These are phyloP conservation scores for Pheosia tremula DNA, from an alignment of 2,888 invertebrate species.

Conservation along the genomic window DNA sequence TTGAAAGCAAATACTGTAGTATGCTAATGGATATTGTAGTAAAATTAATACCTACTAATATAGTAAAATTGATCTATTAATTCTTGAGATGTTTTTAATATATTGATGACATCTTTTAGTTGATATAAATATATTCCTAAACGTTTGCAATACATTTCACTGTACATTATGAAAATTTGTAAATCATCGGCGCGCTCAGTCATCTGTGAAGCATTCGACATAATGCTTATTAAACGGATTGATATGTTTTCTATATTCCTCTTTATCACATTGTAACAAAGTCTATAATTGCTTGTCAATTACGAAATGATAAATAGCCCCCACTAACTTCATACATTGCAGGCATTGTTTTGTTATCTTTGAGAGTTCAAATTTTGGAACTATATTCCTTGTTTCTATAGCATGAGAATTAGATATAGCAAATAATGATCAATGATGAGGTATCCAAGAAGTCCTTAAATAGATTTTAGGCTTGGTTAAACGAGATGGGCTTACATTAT, in stretches of 20 bases:
- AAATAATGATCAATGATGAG: constrained; percentile 15
- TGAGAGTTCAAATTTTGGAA: constrained; percentile 12
- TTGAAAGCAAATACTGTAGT: neutral
- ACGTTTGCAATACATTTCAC: neutral
- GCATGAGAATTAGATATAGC: constrained; percentile 12
- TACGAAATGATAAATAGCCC: constrained; percentile 26
- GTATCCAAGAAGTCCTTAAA: constrained; percentile 25
- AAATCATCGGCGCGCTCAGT: neutral
- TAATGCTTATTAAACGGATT: neutral
- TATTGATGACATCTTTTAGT: neutral
- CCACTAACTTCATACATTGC: constrained; percentile 19
- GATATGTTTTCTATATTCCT: constrained; percentile 1
- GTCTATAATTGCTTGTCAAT: constrained; percentile 26
- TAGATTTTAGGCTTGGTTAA: constrained; percentile 25
- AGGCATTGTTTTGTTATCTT: constrained; percentile 31
- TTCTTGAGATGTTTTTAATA: neutral
- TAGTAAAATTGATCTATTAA: too few species aligned
- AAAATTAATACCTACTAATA: too few species aligned
- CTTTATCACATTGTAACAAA: constrained; percentile 17
- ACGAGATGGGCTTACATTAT: constrained; percentile 22
- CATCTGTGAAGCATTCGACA: constrained; percentile 1
- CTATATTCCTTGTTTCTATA: constrained; percentile 25
- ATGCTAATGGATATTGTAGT: neutral
- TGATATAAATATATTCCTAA: neutral
- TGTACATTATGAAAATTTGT: neutral